Conservation (phyloP, 2,888 invertebrate species). For the Odontocerum albicorne region DNA sequence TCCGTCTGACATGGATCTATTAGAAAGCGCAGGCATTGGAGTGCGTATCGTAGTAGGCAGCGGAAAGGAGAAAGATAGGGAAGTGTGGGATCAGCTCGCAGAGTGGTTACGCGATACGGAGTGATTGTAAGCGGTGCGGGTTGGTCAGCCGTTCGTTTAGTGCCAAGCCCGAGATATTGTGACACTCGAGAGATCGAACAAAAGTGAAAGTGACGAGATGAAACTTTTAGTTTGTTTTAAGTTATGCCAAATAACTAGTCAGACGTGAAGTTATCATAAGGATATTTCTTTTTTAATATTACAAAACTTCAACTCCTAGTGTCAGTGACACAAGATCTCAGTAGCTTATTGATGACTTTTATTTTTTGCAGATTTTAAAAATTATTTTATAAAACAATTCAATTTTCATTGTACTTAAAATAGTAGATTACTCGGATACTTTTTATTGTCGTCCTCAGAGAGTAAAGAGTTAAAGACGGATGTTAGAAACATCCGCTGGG, state of each 20-base stretch:
- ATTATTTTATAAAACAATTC: not conserved
- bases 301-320: conserved; percentile 8
- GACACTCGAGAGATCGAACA: conserved; percentile 16
- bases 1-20: not conserved
- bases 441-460: conserved; percentile 29
- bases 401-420: conserved; percentile 23
- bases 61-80: not conserved
- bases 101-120: conserved; percentile 13
- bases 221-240: conserved; percentile 12
- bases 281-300: too few species aligned
- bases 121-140: conserved; percentile 10
- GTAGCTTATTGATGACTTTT: conserved; percentile 24
- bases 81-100: conserved; percentile 6
- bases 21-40: not conserved
- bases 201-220: conserved; percentile 18
- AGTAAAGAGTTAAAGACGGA: not conserved
- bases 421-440: conserved; percentile 29
- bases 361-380: not conserved
- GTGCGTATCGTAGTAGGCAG: not conserved
- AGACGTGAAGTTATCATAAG: conserved; percentile 24
- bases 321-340: conserved; percentile 26
- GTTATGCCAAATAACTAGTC: conserved; percentile 27
- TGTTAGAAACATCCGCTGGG: not conserved
- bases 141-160: conserved; percentile 30
- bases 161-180: conserved; percentile 11